Evolutionary conservation across 2,113 vertebrate genomes (phyloP), one percentile per base, ranked within the genome.

Genomic region (Coptodon rendalli): DNA sequence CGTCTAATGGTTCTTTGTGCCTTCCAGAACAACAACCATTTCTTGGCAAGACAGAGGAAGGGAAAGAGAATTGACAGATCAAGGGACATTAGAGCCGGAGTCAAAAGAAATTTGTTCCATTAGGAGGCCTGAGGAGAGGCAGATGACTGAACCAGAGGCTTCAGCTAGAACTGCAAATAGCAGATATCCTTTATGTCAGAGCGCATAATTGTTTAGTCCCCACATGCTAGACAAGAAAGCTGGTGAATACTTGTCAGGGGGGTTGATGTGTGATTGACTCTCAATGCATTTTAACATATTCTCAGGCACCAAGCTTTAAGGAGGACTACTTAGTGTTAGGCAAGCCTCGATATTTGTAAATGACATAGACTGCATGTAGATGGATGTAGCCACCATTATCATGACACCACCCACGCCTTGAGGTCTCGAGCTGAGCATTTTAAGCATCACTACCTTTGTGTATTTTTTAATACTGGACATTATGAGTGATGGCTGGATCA

Each of bases 91-190:
- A 92, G 29, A 93, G 82, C 13, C 3, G 0, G 27, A 89, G 90
- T 89, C 66, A 80, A 92, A 93, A 91, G 86, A 59, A 83, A 94
- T 92, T 57, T 83, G 73, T 71, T 85, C 85, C 85, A 93, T 87
- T 89, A 87, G 61, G 85, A 81, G 50, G 27, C 53, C 86, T 54
- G 82, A 61, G 61, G 71, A 87, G 24, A 40, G 73, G 24, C 54
- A 80, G 38, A 82, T 4, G 16, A 29, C 43, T 24, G 83, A 79
- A 76, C 36, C 80, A 82, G 79, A 91, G 50, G 84, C 40, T 78
- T 87, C 53, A 22, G 11, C 12, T 27, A 19, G 7, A 86, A 43
- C 61, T 59, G 27, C 3, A 8, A 52, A 78, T 61, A 78, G 76
- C 79, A 52, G 59, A 34, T 63, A 79, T 56, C 24, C 56, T 88